Conservation (phyloP, 2,888 invertebrate species). For the Chrysina gloriosa region DNA sequence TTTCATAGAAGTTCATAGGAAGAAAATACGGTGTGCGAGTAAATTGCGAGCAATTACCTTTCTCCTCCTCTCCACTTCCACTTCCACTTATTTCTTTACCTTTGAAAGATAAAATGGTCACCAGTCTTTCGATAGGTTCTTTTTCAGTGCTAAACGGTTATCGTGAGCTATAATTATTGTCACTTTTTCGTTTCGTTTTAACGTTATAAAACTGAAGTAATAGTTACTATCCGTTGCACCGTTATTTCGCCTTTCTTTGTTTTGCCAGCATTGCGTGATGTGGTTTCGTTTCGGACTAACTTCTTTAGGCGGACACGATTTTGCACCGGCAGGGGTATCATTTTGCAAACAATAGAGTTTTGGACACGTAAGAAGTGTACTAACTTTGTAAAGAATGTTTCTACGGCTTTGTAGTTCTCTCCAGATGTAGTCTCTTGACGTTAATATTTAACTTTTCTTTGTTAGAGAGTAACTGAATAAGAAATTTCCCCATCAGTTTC, state of each 20-base stretch:
- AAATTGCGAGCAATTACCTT: no score
- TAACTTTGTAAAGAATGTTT: no score
- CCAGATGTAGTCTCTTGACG: no score
- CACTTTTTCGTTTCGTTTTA: background rate
- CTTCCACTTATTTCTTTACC: background rate
- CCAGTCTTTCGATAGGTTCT: background rate
- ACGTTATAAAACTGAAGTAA: background rate
- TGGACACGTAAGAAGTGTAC: no score
- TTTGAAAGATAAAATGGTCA: background rate
- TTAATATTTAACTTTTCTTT: no score
- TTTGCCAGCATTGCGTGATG: background rate
- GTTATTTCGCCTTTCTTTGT: background rate
- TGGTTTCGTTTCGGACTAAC: background rate
- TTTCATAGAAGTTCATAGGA: no score
- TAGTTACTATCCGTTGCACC: background rate
- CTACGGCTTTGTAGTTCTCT: no score
- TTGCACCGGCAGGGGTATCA: background rate
- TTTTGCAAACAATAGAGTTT: background rate
- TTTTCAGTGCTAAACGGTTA: background rate
- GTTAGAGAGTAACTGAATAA: no score
- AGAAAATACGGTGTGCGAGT: no score
- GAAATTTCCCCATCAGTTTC: no score
- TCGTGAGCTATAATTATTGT: background rate
- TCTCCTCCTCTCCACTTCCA: no score
- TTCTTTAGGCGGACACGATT: background rate